Conservation (phyloP, 1,140 invertebrate genomes). For the Aphelenchoides fujianensis region DNA sequence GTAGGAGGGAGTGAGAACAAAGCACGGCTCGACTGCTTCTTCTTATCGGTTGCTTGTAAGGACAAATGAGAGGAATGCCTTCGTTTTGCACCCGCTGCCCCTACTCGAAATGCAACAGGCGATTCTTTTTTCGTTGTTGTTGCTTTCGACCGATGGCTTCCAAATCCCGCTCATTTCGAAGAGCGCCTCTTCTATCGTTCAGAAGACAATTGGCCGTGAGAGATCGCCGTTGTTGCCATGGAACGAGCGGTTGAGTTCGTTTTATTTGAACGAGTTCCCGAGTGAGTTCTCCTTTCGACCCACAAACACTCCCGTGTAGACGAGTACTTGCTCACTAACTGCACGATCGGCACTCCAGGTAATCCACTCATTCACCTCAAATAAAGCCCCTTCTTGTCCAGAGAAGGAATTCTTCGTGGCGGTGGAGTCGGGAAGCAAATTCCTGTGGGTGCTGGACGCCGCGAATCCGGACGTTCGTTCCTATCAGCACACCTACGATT, state of each 20-base stretch:
- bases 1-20: too few relatives aligned
- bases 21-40: too few relatives aligned
- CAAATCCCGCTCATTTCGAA: neutral
- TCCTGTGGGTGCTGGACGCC: neutral
- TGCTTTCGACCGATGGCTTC: neutral
- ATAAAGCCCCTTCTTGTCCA: neutral
- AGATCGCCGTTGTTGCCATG: neutral
- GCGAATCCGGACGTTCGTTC: neutral
- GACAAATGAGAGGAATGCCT: too few relatives aligned
- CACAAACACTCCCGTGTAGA: too few relatives aligned
- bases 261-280: neutral
- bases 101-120: too few relatives aligned
- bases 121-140: neutral
- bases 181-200: neutral
- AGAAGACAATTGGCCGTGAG: too few relatives aligned
- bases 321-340: slow-evolving; percentile 5
- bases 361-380: neutral
- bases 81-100: too few relatives aligned
- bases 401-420: neutral
- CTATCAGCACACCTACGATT: slow-evolving; percentile 1
- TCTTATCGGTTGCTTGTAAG: too few relatives aligned
- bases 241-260: neutral
- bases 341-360: neutral
- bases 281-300: too few relatives aligned
- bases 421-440: neutral